These are phyloP conservation scores for Incurvaria masculella DNA, from an alignment of 2,888 invertebrate genomes.

Conservation along the genomic window DNA sequence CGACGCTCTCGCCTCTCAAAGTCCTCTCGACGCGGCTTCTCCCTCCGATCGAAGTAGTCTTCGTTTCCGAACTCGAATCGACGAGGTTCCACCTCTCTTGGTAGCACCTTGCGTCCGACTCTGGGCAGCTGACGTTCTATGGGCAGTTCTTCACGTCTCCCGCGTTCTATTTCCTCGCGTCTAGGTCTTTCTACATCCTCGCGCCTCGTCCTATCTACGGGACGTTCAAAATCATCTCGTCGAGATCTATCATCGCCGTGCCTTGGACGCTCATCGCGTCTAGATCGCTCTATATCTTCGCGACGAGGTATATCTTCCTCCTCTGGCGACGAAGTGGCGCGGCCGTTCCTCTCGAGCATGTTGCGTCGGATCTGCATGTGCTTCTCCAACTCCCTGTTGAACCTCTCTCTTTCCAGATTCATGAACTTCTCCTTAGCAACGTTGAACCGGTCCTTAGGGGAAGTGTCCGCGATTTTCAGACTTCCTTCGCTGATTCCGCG, in stretches of 20 bases:
- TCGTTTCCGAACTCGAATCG: too few relatives aligned
- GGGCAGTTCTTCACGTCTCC: not conserved
- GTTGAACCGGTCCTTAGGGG: conserved; percentile 77
- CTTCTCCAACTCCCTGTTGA: conserved; percentile 54
- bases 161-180: conserved; percentile 2
- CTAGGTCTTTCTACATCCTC: conserved; percentile 19
- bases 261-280: not conserved
- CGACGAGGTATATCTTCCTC: conserved; percentile 27
- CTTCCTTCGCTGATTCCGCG: conserved; percentile 47
- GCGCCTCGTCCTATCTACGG: not conserved
- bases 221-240: not conserved
- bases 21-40: conserved; percentile 32
- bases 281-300: conserved; percentile 19
- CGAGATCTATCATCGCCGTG: not conserved
- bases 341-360: conserved; percentile 49
- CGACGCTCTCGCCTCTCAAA: conserved; percentile 37
- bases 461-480: conserved; percentile 40
- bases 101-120: conserved; percentile 31
- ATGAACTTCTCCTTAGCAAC: conserved; percentile 86
- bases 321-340: conserved; percentile 54
- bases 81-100: conserved; percentile 24
- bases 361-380: conserved; percentile 52
- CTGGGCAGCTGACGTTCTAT: conserved; percentile 27
- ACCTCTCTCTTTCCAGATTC: conserved; percentile 69
- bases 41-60: conserved; percentile 26